Conservation (phyloP, 2,888 invertebrate species). For the Hedychridium roseum region DNA sequence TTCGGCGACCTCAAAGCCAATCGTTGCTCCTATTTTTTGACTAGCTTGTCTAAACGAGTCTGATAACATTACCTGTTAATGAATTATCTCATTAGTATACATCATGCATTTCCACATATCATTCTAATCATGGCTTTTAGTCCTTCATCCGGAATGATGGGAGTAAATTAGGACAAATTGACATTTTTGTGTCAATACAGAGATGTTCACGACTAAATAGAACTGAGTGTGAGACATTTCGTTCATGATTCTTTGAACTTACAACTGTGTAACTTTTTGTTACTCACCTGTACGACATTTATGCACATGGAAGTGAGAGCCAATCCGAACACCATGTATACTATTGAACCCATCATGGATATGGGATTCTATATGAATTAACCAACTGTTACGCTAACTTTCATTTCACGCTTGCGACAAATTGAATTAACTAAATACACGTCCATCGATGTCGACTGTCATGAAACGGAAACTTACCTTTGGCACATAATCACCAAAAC, state of each 20-base stretch:
- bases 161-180: too few species aligned
- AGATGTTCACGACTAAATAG: background rate
- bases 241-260: too few species aligned
- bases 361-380: constrained; percentile 74
- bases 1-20: constrained; percentile 78
- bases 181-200: too few species aligned
- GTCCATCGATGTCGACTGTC: background rate
- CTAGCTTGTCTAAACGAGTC: constrained; percentile 86
- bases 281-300: constrained; percentile 88
- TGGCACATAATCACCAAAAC: constrained; percentile 93
- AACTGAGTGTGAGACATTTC: too few species aligned
- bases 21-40: constrained; percentile 84
- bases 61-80: constrained; percentile 68
- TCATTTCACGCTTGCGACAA: too few species aligned
- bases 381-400: constrained; percentile 35
- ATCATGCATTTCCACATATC: too few species aligned
- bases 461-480: constrained; percentile 62
- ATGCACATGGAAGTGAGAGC: constrained; percentile 97
- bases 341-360: constrained; percentile 89
- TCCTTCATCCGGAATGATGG: too few species aligned
- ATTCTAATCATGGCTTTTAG: too few species aligned
- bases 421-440: background rate
- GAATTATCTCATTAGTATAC: too few species aligned
- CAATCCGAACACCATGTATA: constrained; percentile 93
- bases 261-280: too few species aligned